These are phyloP conservation scores for Theocolax elegans DNA, from an alignment of 1,140 invertebrate genomes.

Conservation along the genomic window DNA sequence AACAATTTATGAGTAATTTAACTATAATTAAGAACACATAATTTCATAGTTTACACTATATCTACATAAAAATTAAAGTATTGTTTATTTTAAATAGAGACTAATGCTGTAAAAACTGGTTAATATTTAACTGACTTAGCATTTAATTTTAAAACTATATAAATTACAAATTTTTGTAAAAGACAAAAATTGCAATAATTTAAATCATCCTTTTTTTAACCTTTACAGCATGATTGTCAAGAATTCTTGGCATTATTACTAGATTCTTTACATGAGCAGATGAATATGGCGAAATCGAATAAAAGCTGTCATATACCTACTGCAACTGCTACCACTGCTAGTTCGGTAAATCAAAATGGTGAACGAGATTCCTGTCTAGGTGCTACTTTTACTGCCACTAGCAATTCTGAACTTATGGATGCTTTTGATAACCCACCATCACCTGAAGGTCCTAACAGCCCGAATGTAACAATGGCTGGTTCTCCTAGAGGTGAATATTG, in stretches of 20 bases:
- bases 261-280: constrained; percentile 77
- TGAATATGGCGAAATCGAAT: constrained; percentile 67
- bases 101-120: too few relatives aligned
- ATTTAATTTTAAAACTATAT: too few relatives aligned
- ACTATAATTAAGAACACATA: too few relatives aligned
- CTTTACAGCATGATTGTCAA: constrained; percentile 77
- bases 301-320: constrained; percentile 58
- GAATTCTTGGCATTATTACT: constrained; percentile 78
- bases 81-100: too few relatives aligned
- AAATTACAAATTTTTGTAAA: too few relatives aligned
- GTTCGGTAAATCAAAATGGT: constrained; percentile 55
- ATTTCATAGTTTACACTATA: too few relatives aligned
- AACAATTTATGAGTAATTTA: too few relatives aligned
- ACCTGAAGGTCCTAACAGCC: constrained; percentile 59
- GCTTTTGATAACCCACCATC: constrained; percentile 54
- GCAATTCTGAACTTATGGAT: constrained; percentile 54
- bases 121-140: too few relatives aligned
- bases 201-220: too few relatives aligned
- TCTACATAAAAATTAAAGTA: too few relatives aligned
- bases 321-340: constrained; percentile 58
- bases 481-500: constrained; percentile 58
- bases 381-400: constrained; percentile 53
- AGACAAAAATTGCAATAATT: too few relatives aligned
- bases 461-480: constrained; percentile 60
- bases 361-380: constrained; percentile 47